Evolutionary conservation across 1,140 invertebrate species (phyloP).

Genomic region (Achatina immaculata): DNA sequence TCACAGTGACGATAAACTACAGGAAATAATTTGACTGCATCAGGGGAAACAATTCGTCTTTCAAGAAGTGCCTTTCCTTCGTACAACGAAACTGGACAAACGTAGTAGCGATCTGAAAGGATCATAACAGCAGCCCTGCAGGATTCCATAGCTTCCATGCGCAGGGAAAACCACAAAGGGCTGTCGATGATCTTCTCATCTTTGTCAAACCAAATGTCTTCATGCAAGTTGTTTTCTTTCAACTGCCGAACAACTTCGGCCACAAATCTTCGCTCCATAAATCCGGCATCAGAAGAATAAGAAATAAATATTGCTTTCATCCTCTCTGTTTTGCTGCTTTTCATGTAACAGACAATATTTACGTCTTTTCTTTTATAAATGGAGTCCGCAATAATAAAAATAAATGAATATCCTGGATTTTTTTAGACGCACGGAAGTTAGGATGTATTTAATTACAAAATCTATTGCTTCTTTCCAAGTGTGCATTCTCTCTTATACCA

Average conservation of each 20-base stretch:
- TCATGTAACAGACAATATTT: too few species aligned
- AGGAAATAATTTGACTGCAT: constrained; percentile 61
- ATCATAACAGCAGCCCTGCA: constrained; percentile 65
- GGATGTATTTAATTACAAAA: too few species aligned
- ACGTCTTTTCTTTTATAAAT: too few species aligned
- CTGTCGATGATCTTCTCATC: constrained; percentile 68
- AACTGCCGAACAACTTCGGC: constrained; percentile 65
- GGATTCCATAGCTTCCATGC: constrained; percentile 69
- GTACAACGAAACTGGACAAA: constrained; percentile 67
- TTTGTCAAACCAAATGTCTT: constrained; percentile 71
- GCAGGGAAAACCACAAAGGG: constrained; percentile 66
- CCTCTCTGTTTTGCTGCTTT: too few species aligned
- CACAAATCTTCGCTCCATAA: constrained; percentile 67
- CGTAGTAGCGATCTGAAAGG: constrained; percentile 67
- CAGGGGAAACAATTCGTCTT: constrained; percentile 51
- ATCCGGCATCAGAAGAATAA: constrained; percentile 70
- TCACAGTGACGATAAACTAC: constrained; percentile 64
- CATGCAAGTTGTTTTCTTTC: constrained; percentile 68
- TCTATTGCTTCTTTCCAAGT: too few species aligned
- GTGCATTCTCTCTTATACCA: too few species aligned
- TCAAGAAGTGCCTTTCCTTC: constrained; percentile 66
- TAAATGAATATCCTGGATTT: too few species aligned
- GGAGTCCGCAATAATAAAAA: too few species aligned
- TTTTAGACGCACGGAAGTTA: too few species aligned
- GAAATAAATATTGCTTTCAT: constrained; percentile 69